Percentiles rank a stretch among this genome's conserved stretches.
Conservation (phyloP, 2,888 invertebrate species). For the Dione vanillae region DNA sequence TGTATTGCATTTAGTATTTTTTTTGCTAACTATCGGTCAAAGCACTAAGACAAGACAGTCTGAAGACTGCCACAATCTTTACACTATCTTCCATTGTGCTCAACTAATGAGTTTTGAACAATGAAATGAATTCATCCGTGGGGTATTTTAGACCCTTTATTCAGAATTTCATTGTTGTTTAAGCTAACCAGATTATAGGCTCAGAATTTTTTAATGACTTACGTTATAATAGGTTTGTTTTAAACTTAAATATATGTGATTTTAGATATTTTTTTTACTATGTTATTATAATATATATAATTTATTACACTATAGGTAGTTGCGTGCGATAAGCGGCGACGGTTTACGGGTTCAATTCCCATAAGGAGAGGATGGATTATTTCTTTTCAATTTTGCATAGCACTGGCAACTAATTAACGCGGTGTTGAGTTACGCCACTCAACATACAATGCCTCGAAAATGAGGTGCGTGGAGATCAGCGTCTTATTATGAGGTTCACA, state of each 20-base stretch:
- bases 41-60: conserved; percentile 7
- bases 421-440: too few species aligned
- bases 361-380: too few species aligned
- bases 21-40: background rate
- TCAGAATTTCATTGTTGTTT: conserved; percentile 41
- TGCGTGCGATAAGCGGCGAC: too few species aligned
- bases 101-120: conserved; percentile 65
- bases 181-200: conserved; percentile 41
- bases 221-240: conserved; percentile 9
- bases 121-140: conserved; percentile 51
- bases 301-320: too few species aligned
- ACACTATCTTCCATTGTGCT: conserved; percentile 55
- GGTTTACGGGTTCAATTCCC: too few species aligned
- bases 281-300: background rate
- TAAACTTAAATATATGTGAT: background rate
- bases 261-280: background rate
- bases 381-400: too few species aligned
- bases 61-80: conserved; percentile 28
- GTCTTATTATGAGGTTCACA: too few species aligned
- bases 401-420: too few species aligned
- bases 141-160: conserved; percentile 44
- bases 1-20: too few species aligned
- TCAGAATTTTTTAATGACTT: conserved; percentile 31
- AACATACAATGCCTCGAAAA: too few species aligned
- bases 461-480: too few species aligned